Conservation (phyloP, 2,113 vertebrate genomes). For the Heptranchias perlo region DNA sequence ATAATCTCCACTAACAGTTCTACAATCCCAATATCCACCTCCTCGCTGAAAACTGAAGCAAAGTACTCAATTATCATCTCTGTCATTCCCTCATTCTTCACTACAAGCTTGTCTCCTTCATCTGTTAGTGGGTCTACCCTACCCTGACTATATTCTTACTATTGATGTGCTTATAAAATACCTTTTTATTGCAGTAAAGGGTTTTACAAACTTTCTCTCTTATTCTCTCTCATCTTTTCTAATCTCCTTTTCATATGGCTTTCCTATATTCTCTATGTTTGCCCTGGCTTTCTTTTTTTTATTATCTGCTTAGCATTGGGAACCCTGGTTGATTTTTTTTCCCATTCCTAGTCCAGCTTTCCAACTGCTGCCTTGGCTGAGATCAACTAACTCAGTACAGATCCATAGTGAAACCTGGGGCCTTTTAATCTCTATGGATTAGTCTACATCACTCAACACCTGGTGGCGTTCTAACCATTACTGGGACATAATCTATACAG, state of each 20-base stretch:
- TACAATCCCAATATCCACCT: too few relatives aligned
- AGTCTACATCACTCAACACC: too few relatives aligned
- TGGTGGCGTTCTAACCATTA: neutral
- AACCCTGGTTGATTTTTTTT: neutral
- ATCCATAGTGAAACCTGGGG: too few relatives aligned
- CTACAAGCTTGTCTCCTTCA: neutral
- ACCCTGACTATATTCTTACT: neutral
- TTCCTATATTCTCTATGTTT: too few relatives aligned
- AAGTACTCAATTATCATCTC: too few relatives aligned
- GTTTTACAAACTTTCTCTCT: neutral
- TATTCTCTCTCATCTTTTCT: neutral
- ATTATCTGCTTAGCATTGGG: neutral
- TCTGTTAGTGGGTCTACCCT: neutral
- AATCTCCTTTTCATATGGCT: too few relatives aligned
- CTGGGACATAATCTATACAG: too few relatives aligned
- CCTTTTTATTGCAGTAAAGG: neutral
- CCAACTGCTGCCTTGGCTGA: neutral
- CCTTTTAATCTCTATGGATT: too few relatives aligned
- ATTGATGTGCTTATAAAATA: neutral
- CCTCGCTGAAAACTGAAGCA: too few relatives aligned
- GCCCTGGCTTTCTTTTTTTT: too few relatives aligned
- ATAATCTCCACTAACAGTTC: too few relatives aligned
- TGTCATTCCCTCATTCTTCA: too few relatives aligned
- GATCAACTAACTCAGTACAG: neutral
- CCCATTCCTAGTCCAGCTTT: neutral